Evolutionary conservation across 2,113 vertebrate species (phyloP).

Genomic region (Passer domesticus): DNA sequence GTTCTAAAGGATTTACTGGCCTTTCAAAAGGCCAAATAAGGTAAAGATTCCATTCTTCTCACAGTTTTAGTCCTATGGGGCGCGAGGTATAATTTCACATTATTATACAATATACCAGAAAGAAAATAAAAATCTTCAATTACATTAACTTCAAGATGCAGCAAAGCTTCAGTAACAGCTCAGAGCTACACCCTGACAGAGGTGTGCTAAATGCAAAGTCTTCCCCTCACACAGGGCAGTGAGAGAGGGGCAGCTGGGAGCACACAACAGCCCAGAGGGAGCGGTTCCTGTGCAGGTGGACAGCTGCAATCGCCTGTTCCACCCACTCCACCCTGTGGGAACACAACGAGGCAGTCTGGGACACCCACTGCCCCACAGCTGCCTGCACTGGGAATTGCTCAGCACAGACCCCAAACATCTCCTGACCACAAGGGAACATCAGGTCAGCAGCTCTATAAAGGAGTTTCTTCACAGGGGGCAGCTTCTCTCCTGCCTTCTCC

Average conservation of each 20-base stretch:
- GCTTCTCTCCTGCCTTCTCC: not conserved
- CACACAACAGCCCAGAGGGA: accelerated
- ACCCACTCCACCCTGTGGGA: accelerated
- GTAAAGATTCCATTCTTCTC: not conserved
- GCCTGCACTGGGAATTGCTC: not conserved
- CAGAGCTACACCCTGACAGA: not conserved
- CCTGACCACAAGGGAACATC: not conserved
- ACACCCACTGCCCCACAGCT: not conserved
- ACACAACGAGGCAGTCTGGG: accelerated
- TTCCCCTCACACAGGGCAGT: not conserved
- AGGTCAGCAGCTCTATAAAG: not conserved
- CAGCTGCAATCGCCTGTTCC: not conserved
- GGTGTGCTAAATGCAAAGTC: not conserved
- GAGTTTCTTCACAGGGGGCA: accelerated
- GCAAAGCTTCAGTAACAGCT: not conserved
- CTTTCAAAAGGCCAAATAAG: not conserved
- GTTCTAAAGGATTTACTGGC: not conserved
- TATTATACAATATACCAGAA: not conserved
- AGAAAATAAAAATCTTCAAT: not conserved
- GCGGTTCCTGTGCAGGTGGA: accelerated
- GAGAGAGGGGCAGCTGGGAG: not conserved
- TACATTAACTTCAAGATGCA: not conserved
- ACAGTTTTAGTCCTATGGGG: not conserved
- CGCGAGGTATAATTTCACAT: not conserved
- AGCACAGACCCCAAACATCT: not conserved